Evolutionary conservation across 2,113 vertebrate genomes (phyloP).

Genomic region (Chlamydotis undulata): DNA sequence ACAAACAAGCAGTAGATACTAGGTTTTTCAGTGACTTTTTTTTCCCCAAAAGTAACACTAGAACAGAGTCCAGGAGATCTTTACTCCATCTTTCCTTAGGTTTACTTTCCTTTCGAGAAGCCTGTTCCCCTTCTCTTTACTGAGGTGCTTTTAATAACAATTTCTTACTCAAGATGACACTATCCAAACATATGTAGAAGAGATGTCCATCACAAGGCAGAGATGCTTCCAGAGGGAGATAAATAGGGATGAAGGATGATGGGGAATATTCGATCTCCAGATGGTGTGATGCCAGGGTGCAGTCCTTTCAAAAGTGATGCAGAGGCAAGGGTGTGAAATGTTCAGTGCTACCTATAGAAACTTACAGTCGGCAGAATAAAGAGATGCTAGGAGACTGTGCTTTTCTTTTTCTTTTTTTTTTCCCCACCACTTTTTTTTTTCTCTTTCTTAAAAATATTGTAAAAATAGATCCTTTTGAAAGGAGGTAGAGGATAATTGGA

Average conservation of each 20-base stretch:
- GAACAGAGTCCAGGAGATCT: not conserved
- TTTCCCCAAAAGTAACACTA: not conserved
- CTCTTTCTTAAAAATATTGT: not conserved
- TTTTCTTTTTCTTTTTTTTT: not conserved
- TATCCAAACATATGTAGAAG: not conserved
- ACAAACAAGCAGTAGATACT: not conserved
- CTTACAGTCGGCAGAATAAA: not conserved
- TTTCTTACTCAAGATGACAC: not conserved
- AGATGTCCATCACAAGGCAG: not conserved
- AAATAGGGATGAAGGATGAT: not conserved
- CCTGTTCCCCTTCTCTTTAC: not conserved
- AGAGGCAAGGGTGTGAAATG: not conserved
- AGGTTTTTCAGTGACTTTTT: not conserved
- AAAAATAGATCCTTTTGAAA: not conserved
- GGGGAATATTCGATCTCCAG: not conserved
- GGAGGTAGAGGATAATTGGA: not conserved
- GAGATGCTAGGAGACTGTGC: rapidly evolving
- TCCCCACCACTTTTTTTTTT: not conserved
- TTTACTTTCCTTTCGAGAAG: not conserved
- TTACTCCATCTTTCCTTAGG: not conserved
- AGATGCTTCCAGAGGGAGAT: not conserved
- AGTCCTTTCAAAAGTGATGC: not conserved
- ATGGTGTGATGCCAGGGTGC: not conserved
- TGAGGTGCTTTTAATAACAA: not conserved
- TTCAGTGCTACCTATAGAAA: not conserved